Percentiles rank a stretch among this genome's conserved stretches.
Evolutionary conservation across 2,797 vertebrate species (phyloP).

Genomic region (Dryobates pubescens): DNA sequence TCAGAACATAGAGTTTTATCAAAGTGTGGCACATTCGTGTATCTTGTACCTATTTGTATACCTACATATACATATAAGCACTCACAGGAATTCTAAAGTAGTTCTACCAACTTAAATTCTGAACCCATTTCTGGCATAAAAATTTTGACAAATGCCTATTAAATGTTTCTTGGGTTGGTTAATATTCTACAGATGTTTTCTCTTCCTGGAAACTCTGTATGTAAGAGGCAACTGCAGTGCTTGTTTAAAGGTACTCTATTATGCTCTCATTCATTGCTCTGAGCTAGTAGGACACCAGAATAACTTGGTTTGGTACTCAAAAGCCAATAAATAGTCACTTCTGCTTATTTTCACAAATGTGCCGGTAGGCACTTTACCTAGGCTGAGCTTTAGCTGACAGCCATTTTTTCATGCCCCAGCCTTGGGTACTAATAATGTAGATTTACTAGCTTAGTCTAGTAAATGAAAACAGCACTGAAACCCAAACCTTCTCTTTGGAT

Average conservation of each 20-base stretch:
- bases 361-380: background rate
- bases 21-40: too few relatives aligned
- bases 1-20: background rate
- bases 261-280: background rate
- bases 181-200: conserved; percentile 56
- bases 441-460: background rate
- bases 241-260: conserved; percentile 42
- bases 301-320: background rate
- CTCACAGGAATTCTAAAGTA: rapidly evolving
- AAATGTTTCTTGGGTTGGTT: background rate
- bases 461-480: background rate
- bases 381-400: background rate
- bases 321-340: background rate
- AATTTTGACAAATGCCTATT: background rate
- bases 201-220: conserved; percentile 25
- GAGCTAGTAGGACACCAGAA: background rate
- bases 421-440: background rate
- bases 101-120: background rate
- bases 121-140: background rate
- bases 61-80: background rate
- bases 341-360: background rate
- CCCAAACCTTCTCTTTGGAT: background rate
- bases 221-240: conserved; percentile 3
- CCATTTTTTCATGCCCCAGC: background rate
- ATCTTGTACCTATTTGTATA: background rate